Evolutionary conservation across 1,140 invertebrate genomes (phyloP), one percentile per base, ranked within the genome.

Genomic region (Agrypnia vestita): DNA sequence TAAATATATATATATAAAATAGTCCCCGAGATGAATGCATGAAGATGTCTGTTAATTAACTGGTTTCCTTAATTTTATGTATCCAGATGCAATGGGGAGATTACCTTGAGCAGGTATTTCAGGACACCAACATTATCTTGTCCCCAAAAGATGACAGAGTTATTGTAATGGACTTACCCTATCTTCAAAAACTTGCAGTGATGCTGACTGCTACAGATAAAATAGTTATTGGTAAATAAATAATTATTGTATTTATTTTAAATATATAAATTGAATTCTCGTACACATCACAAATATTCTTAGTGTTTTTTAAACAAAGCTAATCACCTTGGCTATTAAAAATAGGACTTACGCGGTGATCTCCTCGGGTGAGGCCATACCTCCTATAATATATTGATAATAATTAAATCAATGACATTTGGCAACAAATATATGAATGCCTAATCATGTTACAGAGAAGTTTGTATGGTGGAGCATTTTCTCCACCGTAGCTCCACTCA

Each of bases 381-480:
- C 25, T 35, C 25, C 25, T 35, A 35, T 35, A 35, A 3, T 35
- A 35, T 35, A 35, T 35, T 35, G 6, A 35, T 35, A 6, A 35
- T 35, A 35, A 35, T 35, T 6, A 35, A 35, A 35, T 35, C n/a
- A n/a, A n/a, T n/a, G n/a, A n/a, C n/a, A n/a, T n/a, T n/a, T n/a
- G 6, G 25, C 6, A 1, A 35, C 1, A 35, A 35, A 35, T 35
- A 35, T 35, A 35, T 35, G 1, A 35, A 35, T 35, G 25, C 25
- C 1, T 51, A 8, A 51, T 84, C 17, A 3, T 35, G 25, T 88
- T 87, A 74, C 85, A 93, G 93, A 90, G 72, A 90, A 91, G 44
- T 93, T 90, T 85, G 85, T 92, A 12, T 93, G 93, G 93, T 93
- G 93, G 93, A 92, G 89, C 82, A 89, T 93, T 72, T 93, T 93